phyloP scores from a whole-genome alignment of 2,888 invertebrate species.

The Amitus sp. region DNA sequence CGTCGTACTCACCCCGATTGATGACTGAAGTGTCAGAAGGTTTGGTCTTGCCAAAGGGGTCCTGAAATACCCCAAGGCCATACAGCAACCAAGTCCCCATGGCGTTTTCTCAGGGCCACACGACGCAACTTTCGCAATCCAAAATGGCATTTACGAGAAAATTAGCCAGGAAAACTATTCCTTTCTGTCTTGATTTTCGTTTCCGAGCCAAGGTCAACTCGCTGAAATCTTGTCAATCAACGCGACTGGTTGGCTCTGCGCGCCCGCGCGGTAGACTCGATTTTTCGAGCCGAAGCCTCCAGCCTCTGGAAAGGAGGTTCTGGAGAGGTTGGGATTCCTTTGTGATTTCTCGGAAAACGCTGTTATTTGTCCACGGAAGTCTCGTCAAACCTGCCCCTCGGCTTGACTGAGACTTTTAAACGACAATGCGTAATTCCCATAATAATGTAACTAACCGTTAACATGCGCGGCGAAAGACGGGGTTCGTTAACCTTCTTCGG shows the following conservation, averaged over 20 bases:
- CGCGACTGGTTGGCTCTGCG: slow-evolving; percentile 53
- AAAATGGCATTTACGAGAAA: too few species aligned
- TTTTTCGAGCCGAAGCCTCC: too few species aligned
- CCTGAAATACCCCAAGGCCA: slow-evolving; percentile 5
- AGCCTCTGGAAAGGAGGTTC: too few species aligned
- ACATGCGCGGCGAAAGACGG: slow-evolving; percentile 39
- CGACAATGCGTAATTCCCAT: slow-evolving; percentile 27
- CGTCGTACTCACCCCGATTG: slow-evolving; percentile 39
- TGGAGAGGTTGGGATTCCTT: background rate
- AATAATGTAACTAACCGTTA: slow-evolving; percentile 35
- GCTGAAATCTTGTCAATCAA: slow-evolving; percentile 58
- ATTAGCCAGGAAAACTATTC: too few species aligned
- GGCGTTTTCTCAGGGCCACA: slow-evolving; percentile 36
- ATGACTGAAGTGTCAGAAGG: slow-evolving; percentile 43
- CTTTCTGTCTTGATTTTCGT: too few species aligned
- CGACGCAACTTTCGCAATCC: too few species aligned
- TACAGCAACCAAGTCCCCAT: slow-evolving; percentile 15
- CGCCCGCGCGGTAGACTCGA: background rate
- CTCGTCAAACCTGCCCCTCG: too few species aligned
- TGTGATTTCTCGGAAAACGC: too few species aligned
- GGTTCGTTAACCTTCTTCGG: slow-evolving; percentile 48
- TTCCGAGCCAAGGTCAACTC: slow-evolving; percentile 19
- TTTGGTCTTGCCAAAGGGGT: slow-evolving; percentile 26
- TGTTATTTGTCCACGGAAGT: too few species aligned
- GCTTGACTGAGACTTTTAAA: slow-evolving; percentile 6